These are phyloP conservation scores for Asbolus verrucosus DNA, from an alignment of 1,140 invertebrate genomes.

Conservation along the genomic window DNA sequence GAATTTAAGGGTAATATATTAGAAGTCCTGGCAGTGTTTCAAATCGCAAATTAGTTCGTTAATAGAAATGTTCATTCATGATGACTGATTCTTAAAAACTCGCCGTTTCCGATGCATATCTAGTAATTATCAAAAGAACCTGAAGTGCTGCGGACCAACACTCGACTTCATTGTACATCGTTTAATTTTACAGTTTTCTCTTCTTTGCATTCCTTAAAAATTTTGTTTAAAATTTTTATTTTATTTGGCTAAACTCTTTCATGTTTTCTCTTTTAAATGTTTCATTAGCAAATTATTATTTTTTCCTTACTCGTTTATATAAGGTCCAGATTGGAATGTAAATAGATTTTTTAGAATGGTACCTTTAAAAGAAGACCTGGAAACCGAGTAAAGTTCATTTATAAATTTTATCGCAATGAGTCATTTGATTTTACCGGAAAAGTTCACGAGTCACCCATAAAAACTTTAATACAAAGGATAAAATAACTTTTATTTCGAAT, in stretches of 20 bases:
- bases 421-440: neutral
- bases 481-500: slow-evolving; percentile 22
- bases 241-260: too few species aligned
- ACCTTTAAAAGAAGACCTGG: too few species aligned
- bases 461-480: slow-evolving; percentile 20
- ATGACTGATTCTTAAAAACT: slow-evolving; percentile 30
- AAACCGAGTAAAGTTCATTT: too few species aligned
- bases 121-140: slow-evolving; percentile 7
- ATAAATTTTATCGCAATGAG: neutral
- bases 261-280: too few species aligned
- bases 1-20: slow-evolving; percentile 23
- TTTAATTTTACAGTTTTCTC: too few species aligned
- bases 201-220: too few species aligned
- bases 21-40: slow-evolving; percentile 21
- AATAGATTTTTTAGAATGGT: neutral
- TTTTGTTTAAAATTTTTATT: too few species aligned
- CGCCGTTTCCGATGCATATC: slow-evolving; percentile 12
- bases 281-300: too few species aligned
- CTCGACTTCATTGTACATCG: too few species aligned
- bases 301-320: too few species aligned
- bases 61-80: slow-evolving; percentile 35
- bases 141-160: too few species aligned
- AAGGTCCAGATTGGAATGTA: too few species aligned
- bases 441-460: slow-evolving; percentile 1
- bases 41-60: slow-evolving; percentile 36